Base-by-base conservation (phyloP, 2,888 invertebrate species). In the Eupelmus urozonus region DNA sequence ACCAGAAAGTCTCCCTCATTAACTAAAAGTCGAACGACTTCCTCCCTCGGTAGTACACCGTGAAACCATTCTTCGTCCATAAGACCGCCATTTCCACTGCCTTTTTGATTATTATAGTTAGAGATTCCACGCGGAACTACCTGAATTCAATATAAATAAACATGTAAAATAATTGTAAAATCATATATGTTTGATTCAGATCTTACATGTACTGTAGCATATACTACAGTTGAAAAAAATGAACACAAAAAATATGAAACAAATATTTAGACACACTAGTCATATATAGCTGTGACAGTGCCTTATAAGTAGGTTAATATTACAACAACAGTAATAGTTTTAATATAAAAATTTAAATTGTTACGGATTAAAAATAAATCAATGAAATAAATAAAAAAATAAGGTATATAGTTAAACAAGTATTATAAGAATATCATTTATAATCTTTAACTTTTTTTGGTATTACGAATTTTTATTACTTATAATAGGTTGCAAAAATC, bases 1-100 rank as follows among this genome's bases (percentile, higher is more conserved):
- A 98, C 97, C 77, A 98, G 91, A 90, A 97, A 98, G 89, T 98
- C 98, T 0, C 98, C 98, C 84, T 98, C 96, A 73, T 94, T 94
- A n/a, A 95, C 93, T 79, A 98, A 91, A 53, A 98, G 91, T 79
- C 98, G 92, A 57, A 98, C 97, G 40, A 98, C 98, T 91, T 98
- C 98, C 90, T 98, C 98, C 16, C 98, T 92, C 0, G 98, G 98
- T 78, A 98, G 90, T 13, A 98, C 97, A 0, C 98, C 98, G 88
- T 98, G 98, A 91, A 98, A 98, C 98, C 98, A 98, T 89, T 97
- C 97, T 90, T 98, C 97, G 84, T 97, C 97, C 81, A 96, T 95
- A 62, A 96, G 90, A 13, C 94, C 93, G 55, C 95, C 93, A 86
- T 93, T 94, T 53, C 91, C 90, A 20, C 91, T 91, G 84, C 84